Conservation (phyloP, 2,797 vertebrate genomes). For the Pseudomugil tenellus region DNA sequence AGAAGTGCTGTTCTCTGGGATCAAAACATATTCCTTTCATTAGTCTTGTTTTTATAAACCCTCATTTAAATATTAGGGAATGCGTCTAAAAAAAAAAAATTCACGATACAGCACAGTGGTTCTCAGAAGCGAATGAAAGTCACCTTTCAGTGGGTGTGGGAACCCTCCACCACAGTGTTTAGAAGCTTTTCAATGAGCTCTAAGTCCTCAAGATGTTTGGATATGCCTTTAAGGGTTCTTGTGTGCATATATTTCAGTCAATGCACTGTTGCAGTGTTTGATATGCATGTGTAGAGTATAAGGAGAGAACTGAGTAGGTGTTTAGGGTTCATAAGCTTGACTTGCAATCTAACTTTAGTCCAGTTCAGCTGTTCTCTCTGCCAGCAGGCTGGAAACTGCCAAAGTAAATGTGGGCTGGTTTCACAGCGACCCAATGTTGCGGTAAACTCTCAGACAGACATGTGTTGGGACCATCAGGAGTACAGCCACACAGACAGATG, state of each 20-base stretch:
- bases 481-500: constrained; percentile 40
- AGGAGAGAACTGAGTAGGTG: constrained; percentile 7
- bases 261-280: constrained; percentile 38
- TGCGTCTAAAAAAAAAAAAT: constrained; percentile 68
- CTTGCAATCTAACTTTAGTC: constrained; percentile 42
- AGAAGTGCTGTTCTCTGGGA: constrained; percentile 17
- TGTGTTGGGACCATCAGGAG: constrained; percentile 49
- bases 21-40: constrained; percentile 41
- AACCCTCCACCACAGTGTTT: constrained; percentile 31
- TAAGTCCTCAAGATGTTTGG: constrained; percentile 43
- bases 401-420: constrained; percentile 45
- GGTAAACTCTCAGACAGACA: constrained; percentile 41
- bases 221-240: constrained; percentile 40
- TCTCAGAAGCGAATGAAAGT: constrained; percentile 68
- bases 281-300: constrained; percentile 20
- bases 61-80: constrained; percentile 40
- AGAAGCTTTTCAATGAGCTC: constrained; percentile 65
- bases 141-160: constrained; percentile 64
- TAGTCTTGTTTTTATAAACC: constrained; percentile 20
- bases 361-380: constrained; percentile 21
- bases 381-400: constrained; percentile 16
- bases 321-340: constrained; percentile 15
- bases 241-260: constrained; percentile 38
- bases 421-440: constrained; percentile 29
- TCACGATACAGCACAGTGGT: constrained; percentile 37